A percentile compares a stretch with the other conserved stretches of the same genome.
Evolutionary conservation across 2,888 invertebrate species (phyloP).

Genomic region (Protophormia terraenovae): DNA sequence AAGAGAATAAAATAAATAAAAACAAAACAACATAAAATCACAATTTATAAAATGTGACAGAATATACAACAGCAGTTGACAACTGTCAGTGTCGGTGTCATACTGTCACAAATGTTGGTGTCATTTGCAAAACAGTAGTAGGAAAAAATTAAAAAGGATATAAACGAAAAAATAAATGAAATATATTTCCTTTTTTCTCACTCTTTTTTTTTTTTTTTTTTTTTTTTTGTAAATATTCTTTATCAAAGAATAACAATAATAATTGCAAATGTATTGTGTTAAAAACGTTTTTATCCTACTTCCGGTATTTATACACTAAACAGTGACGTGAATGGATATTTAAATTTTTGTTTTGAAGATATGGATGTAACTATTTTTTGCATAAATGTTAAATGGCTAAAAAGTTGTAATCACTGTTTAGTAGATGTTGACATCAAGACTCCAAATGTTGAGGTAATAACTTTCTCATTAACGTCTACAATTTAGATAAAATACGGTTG

Average conservation of each 20-base stretch:
- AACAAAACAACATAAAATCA: conserved; percentile 49
- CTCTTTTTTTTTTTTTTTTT: not conserved
- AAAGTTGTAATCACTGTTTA: too few species aligned
- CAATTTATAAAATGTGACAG: conserved; percentile 69
- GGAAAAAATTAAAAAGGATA: not conserved
- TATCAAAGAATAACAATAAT: not conserved
- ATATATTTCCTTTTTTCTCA: conserved; percentile 32
- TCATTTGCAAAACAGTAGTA: conserved; percentile 58
- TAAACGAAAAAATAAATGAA: conserved; percentile 4
- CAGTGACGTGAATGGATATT: too few species aligned
- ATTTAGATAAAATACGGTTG: too few species aligned
- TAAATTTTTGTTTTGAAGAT: too few species aligned
- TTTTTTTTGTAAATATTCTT: conserved; percentile 20
- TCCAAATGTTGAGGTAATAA: too few species aligned
- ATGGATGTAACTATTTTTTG: too few species aligned
- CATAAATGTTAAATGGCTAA: too few species aligned
- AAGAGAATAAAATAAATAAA: not conserved
- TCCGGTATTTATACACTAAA: not conserved
- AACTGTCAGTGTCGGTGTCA: conserved; percentile 67
- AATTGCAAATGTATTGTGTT: conserved; percentile 44
- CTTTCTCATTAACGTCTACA: too few species aligned
- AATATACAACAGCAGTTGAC: conserved; percentile 67
- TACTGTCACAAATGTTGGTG: conserved; percentile 63
- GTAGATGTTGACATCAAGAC: too few species aligned
- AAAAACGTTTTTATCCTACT: not conserved